phyloP scores from a whole-genome alignment of 2,888 invertebrate species.

The Mythimna impura region DNA sequence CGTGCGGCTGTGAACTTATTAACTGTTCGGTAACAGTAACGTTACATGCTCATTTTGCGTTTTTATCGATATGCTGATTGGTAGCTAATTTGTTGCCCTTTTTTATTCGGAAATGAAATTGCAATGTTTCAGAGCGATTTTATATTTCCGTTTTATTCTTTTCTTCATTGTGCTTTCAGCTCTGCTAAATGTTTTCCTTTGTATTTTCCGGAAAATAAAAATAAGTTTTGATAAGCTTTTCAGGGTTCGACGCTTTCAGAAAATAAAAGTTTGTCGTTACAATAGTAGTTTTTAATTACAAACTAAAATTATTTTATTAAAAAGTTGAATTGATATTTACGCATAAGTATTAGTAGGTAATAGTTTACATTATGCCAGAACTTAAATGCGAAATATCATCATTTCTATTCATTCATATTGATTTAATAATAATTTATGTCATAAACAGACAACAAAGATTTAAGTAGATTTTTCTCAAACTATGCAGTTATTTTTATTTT shows the following conservation, averaged over 20 bases:
- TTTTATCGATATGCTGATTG: slow-evolving; percentile 21
- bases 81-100: slow-evolving; percentile 8
- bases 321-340: neutral
- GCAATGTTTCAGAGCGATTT: neutral
- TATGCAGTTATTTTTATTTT: too few species aligned
- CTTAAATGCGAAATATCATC: too few species aligned
- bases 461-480: too few species aligned
- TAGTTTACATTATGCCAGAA: too few species aligned
- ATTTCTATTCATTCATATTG: too few species aligned
- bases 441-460: too few species aligned
- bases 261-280: neutral
- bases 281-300: neutral
- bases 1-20: slow-evolving; percentile 21
- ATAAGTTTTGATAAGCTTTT: neutral
- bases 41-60: slow-evolving; percentile 6
- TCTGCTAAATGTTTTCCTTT: neutral
- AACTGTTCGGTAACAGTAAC: slow-evolving; percentile 17
- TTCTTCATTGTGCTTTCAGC: neutral
- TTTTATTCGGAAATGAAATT: slow-evolving; percentile 18
- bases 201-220: neutral
- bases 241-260: neutral
- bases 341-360: too few species aligned
- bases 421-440: too few species aligned
- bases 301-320: too few species aligned
- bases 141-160: slow-evolving; percentile 1